Conservation (phyloP, 2,113 vertebrate species). For the Emydocephalus ijimae region DNA sequence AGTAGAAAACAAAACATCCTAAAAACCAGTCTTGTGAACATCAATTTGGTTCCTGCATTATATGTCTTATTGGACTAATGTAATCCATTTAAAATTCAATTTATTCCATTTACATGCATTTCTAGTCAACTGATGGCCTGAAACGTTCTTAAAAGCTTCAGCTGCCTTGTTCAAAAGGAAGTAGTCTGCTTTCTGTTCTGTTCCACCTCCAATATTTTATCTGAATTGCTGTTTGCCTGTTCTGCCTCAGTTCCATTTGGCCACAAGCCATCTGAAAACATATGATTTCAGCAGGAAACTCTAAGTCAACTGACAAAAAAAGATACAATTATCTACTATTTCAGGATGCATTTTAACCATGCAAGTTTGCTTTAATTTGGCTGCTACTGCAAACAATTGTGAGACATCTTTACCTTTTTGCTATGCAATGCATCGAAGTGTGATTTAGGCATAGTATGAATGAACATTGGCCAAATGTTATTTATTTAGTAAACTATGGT, state of each 20-base stretch:
- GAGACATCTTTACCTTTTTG: background rate
- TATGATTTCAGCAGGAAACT: background rate
- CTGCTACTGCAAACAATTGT: background rate
- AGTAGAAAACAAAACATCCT: background rate
- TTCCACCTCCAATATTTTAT: slow-evolving; percentile 1
- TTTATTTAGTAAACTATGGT: background rate
- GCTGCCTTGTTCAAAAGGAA: background rate
- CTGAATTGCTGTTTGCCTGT: slow-evolving; percentile 18
- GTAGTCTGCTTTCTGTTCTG: background rate
- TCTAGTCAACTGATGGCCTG: background rate
- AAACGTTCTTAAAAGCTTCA: background rate
- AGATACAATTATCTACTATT: background rate
- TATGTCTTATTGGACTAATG: background rate
- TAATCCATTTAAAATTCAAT: background rate
- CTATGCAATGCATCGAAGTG: background rate
- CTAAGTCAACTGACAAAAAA: background rate
- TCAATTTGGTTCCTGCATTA: background rate
- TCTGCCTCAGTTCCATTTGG: slow-evolving; percentile 4
- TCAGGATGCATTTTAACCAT: background rate
- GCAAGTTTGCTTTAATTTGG: background rate
- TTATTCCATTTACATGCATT: background rate
- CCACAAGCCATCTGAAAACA: background rate
- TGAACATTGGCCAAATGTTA: background rate
- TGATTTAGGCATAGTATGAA: background rate
- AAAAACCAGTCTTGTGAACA: background rate